Percentiles rank a stretch among this genome's conserved stretches.
Evolutionary conservation across 2,113 vertebrate species (phyloP).

Genomic region (Kobus ellipsiprymnus): DNA sequence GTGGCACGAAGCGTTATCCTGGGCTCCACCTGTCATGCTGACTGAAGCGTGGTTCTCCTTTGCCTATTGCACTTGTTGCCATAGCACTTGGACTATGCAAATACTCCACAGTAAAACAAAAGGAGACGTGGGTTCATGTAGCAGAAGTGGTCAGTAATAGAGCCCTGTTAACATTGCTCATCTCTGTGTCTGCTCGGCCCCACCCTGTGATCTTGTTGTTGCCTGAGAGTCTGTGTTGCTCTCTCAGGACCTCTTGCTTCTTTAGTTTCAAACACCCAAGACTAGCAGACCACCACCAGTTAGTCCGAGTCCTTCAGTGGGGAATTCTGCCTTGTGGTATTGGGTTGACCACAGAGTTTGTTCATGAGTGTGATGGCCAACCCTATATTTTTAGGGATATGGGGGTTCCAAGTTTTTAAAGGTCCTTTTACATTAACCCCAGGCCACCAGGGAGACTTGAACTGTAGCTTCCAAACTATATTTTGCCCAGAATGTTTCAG

Average conservation of each 20-base stretch:
- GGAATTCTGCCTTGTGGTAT: background rate
- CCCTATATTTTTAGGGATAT: background rate
- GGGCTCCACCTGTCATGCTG: background rate
- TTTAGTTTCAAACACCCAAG: background rate
- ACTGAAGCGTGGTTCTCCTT: background rate
- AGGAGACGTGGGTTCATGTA: background rate
- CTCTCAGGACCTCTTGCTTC: background rate
- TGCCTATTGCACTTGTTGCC: background rate
- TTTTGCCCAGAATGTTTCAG: background rate
- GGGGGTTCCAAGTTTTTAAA: background rate
- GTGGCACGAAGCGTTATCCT: background rate
- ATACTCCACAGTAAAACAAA: background rate
- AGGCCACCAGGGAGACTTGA: background rate
- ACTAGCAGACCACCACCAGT: background rate
- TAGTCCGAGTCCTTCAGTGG: background rate
- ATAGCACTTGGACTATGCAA: accelerated
- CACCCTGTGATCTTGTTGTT: background rate
- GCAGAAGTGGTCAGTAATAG: background rate
- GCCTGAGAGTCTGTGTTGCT: background rate
- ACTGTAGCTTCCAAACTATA: background rate
- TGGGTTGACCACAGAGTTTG: background rate
- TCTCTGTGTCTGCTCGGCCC: background rate
- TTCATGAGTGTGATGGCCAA: background rate
- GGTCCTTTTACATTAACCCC: background rate
- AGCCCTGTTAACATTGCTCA: background rate